Evolutionary conservation across 2,888 invertebrate genomes (phyloP).

Genomic region (Aphelenchoides bicaudatus): DNA sequence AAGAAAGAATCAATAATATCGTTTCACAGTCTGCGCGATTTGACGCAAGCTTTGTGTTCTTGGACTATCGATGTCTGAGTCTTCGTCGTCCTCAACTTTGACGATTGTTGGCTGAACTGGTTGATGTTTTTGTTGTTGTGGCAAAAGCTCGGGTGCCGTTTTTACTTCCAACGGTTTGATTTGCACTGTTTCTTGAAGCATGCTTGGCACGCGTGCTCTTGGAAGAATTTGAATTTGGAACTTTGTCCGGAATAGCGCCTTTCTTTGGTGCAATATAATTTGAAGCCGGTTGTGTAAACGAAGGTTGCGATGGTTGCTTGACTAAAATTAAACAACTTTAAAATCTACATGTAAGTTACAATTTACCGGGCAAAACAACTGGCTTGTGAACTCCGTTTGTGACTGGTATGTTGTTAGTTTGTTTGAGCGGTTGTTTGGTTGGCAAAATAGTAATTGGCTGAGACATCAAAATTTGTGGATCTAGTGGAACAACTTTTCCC

Average conservation of each 20-base stretch:
- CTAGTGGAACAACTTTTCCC: conserved; percentile 5
- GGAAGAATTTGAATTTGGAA: too few relatives aligned
- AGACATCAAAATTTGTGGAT: conserved; percentile 3
- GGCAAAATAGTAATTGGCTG: too few relatives aligned
- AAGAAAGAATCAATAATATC: neutral
- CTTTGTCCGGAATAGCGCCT: too few relatives aligned
- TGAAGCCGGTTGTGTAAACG: too few relatives aligned
- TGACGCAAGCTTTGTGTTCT: conserved; percentile 3
- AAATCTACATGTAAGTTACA: too few relatives aligned
- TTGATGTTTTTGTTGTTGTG: neutral
- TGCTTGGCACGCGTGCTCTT: too few relatives aligned
- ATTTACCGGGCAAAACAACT: too few relatives aligned
- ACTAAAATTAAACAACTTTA: too few relatives aligned
- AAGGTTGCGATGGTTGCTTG: too few relatives aligned
- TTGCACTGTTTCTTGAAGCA: too few relatives aligned
- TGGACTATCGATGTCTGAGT: conserved; percentile 3
- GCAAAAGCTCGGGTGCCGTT: neutral
- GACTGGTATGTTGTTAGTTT: neutral
- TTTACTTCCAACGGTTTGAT: conserved; percentile 1
- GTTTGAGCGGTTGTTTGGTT: conserved; percentile 10
- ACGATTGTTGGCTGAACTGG: neutral
- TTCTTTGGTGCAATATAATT: too few relatives aligned
- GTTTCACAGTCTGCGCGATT: conserved; percentile 10
- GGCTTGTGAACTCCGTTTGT: neutral
- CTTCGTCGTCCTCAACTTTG: too few relatives aligned